Conservation (phyloP, 2,797 vertebrate species). For the Rhinogobio ventralis region DNA sequence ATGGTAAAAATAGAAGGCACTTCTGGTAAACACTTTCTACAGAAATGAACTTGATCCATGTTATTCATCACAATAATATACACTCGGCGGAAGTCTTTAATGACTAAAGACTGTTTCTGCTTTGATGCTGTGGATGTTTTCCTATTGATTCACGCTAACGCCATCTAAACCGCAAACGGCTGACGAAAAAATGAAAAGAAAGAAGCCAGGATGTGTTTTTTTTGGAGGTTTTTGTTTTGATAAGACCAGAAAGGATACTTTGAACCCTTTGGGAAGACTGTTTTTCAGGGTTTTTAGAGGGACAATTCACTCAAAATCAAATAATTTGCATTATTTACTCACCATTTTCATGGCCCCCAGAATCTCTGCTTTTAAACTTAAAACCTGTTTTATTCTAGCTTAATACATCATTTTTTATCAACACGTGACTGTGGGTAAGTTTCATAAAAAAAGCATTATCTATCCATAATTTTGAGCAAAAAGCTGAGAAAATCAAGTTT, state of each 20-base stretch:
- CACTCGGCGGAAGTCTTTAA: constrained; percentile 38
- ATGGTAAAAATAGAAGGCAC: constrained; percentile 55
- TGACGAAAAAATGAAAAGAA: constrained; percentile 1
- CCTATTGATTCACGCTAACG: constrained; percentile 11
- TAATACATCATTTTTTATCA: no score
- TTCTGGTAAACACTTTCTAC: constrained; percentile 57
- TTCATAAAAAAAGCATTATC: no score
- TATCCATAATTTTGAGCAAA: no score
- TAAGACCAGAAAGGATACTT: constrained; percentile 9
- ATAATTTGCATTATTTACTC: background rate
- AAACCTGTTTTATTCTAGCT: no score
- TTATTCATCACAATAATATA: constrained; percentile 44
- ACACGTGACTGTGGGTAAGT: no score
- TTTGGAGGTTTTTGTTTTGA: background rate
- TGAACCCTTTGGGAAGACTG: background rate
- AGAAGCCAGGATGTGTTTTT: background rate
- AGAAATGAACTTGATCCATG: constrained; percentile 23
- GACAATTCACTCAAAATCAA: background rate
- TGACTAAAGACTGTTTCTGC: constrained; percentile 30
- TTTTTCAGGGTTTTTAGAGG: background rate
- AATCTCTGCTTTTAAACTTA: no score
- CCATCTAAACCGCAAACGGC: constrained; percentile 9
- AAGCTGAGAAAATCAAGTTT: no score
- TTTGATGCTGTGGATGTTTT: constrained; percentile 37
- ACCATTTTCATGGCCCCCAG: background rate